Conservation (phyloP, 1,140 invertebrate genomes). For the Neomicropteryx cornuta region DNA sequence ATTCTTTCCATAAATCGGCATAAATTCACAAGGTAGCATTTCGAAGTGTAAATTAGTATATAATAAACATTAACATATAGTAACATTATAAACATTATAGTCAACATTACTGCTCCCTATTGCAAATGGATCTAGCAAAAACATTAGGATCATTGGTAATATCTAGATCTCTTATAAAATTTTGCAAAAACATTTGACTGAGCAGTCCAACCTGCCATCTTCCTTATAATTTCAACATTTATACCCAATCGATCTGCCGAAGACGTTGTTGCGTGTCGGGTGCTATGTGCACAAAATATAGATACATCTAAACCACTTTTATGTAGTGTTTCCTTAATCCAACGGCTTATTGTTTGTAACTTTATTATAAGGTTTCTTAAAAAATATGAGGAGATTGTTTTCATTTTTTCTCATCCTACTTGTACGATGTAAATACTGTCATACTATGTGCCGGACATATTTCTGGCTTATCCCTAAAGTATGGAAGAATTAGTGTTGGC, state of each 20-base stretch:
- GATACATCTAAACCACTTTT: constrained; percentile 17
- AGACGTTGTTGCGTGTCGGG: constrained; percentile 23
- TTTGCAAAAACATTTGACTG: constrained; percentile 15
- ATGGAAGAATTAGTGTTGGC: constrained; percentile 14
- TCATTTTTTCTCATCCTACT: not conserved
- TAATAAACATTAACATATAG: too few relatives aligned
- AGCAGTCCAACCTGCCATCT: constrained; percentile 20
- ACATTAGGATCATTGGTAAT: too few relatives aligned
- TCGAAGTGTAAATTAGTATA: too few relatives aligned
- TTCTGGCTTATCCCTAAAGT: constrained; percentile 10
- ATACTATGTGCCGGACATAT: not conserved
- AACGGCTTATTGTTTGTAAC: constrained; percentile 16
- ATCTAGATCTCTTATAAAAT: constrained; percentile 21
- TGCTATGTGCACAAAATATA: constrained; percentile 19
- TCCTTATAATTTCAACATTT: constrained; percentile 15
- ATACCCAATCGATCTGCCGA: constrained; percentile 15
- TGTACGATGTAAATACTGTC: not conserved
- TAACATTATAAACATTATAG: too few relatives aligned
- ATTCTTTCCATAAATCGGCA: too few relatives aligned
- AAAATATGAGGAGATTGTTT: constrained; percentile 10
- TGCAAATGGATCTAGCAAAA: too few relatives aligned
- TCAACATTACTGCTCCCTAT: too few relatives aligned
- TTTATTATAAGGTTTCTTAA: constrained; percentile 9
- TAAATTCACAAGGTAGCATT: too few relatives aligned
- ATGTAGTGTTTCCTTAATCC: constrained; percentile 15